phyloP scores from a whole-genome alignment of 1,140 invertebrate genomes.

The Saccostrea cuccullata region DNA sequence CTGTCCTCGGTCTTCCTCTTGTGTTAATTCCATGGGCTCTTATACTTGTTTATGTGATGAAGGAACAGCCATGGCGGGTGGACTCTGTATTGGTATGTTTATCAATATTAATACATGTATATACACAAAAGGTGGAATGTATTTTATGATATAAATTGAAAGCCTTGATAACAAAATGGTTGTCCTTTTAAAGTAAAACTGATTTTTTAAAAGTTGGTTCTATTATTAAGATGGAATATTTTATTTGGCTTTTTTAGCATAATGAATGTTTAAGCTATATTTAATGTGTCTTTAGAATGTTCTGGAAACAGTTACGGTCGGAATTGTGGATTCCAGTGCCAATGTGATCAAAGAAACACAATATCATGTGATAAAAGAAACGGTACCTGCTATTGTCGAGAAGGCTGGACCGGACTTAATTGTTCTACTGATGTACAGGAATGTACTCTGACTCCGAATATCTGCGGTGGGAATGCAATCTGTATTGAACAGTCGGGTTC shows the following conservation, averaged over 20 bases:
- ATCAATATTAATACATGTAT: too few species aligned
- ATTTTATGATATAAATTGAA: too few species aligned
- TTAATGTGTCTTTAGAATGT: slow-evolving; percentile 1
- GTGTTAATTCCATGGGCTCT: slow-evolving; percentile 1
- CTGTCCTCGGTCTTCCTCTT: not conserved
- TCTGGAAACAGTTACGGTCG: slow-evolving; percentile 26
- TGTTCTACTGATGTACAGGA: slow-evolving; percentile 56
- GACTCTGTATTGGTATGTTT: slow-evolving; percentile 35
- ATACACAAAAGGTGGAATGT: too few species aligned
- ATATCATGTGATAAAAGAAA: slow-evolving; percentile 42
- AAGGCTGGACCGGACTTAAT: slow-evolving; percentile 53
- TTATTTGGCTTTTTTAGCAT: not conserved
- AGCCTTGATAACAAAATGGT: too few species aligned
- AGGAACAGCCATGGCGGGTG: slow-evolving; percentile 8
- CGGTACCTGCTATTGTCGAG: slow-evolving; percentile 52
- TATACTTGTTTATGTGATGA: slow-evolving; percentile 12
- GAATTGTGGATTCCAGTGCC: slow-evolving; percentile 50
- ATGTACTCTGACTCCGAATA: slow-evolving; percentile 44
- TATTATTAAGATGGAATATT: too few species aligned
- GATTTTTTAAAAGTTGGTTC: too few species aligned
- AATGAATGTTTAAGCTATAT: not conserved
- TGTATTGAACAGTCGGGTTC: slow-evolving; percentile 52
- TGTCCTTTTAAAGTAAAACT: too few species aligned
- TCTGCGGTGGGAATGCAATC: slow-evolving; percentile 26
- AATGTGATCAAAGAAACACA: slow-evolving; percentile 48